Conservation (phyloP, 2,797 vertebrate species). For the Mus spretus region DNA sequence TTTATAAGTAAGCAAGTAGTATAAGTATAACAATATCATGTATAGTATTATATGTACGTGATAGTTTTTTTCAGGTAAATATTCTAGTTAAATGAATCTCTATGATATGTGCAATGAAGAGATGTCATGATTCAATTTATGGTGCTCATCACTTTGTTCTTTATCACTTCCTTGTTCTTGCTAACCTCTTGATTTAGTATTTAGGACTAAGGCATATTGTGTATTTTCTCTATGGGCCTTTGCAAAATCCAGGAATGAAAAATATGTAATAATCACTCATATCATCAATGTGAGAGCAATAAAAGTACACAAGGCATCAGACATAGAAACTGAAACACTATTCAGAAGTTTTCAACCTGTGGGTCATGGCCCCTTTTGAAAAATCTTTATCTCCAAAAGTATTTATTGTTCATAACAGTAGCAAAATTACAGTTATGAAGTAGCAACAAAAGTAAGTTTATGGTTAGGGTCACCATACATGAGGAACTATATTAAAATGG, state of each 20-base stretch:
- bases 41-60: conserved; percentile 4
- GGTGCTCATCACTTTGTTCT: background rate
- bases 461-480: background rate
- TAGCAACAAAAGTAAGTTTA: background rate
- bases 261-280: background rate
- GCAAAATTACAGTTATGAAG: background rate
- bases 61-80: conserved; percentile 52
- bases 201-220: background rate
- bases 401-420: background rate
- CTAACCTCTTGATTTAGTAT: background rate
- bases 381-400: background rate
- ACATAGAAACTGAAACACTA: background rate
- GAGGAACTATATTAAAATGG: background rate
- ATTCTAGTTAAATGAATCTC: conserved; percentile 3
- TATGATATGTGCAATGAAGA: conserved; percentile 34
- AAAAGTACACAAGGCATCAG: background rate
- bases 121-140: background rate
- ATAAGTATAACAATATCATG: background rate
- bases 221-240: background rate
- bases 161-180: background rate
- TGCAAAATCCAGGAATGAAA: background rate
- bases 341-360: background rate
- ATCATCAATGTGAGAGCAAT: background rate
- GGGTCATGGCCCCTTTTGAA: background rate
- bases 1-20: background rate